Evolutionary conservation across 2,888 invertebrate genomes (phyloP).

Genomic region (Nebria brevicollis): DNA sequence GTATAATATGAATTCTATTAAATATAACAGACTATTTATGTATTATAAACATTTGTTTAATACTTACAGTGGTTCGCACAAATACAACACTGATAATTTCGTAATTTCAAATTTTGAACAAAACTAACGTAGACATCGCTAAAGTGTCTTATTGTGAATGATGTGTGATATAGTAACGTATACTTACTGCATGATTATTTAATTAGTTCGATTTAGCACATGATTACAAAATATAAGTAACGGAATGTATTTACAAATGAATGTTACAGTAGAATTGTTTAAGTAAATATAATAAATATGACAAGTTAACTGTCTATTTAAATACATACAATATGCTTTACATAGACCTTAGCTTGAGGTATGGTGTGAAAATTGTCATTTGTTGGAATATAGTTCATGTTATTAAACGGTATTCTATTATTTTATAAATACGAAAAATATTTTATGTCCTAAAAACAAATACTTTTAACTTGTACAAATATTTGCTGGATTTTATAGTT

Average conservation of each 20-base stretch:
- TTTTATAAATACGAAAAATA: neutral
- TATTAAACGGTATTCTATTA: neutral
- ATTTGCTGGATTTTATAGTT: neutral
- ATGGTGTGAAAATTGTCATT: neutral
- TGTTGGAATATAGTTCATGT: neutral
- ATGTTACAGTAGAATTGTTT: neutral
- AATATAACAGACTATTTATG: neutral
- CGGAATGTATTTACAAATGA: constrained; percentile 52
- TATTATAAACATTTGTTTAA: neutral
- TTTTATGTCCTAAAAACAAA: neutral
- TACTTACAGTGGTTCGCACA: constrained; percentile 3
- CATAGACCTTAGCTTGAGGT: neutral
- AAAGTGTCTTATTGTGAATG: constrained; percentile 24
- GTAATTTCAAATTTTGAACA: neutral
- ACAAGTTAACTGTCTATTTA: neutral
- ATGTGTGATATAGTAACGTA: neutral
- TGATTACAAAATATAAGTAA: constrained; percentile 55
- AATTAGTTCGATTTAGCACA: constrained; percentile 54
- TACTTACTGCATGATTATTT: constrained; percentile 9
- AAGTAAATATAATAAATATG: neutral
- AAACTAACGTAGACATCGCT: constrained; percentile 11
- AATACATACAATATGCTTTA: neutral
- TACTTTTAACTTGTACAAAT: neutral
- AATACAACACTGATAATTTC: neutral
- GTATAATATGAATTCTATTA: neutral